A percentile compares a stretch with the other conserved stretches of the same genome.
Conservation (phyloP, 2,113 vertebrate genomes). For the Ammodytes marinus region DNA sequence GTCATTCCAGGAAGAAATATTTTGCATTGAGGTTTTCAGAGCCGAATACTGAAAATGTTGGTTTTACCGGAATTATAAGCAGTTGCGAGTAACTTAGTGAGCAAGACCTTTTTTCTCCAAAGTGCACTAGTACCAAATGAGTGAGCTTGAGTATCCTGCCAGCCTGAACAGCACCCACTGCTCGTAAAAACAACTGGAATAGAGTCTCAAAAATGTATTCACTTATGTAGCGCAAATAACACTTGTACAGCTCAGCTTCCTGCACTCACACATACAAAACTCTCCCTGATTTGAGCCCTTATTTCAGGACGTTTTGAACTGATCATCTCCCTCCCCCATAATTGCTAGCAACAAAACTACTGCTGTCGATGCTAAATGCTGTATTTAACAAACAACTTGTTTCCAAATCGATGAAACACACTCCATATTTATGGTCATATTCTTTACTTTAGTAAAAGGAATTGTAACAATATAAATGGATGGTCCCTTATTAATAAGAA, state of each 20-base stretch:
- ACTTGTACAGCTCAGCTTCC: not conserved
- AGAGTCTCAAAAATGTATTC: too few species aligned
- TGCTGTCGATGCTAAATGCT: constrained; percentile 1
- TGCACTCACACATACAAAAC: not conserved
- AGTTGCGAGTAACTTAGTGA: not conserved
- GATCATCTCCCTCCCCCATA: constrained; percentile 55
- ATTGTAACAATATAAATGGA: constrained; percentile 1
- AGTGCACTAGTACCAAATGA: constrained; percentile 52
- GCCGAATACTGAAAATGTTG: not conserved
- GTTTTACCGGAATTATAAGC: not conserved
- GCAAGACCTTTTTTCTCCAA: constrained; percentile 10
- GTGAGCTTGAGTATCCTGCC: constrained; percentile 16
- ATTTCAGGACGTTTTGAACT: constrained; percentile 27
- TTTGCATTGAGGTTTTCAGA: constrained; percentile 10
- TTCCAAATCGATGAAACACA: constrained; percentile 33
- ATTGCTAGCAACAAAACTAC: constrained; percentile 15
- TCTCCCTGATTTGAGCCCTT: constrained; percentile 44
- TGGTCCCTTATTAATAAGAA: constrained; percentile 17
- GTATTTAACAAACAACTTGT: constrained; percentile 15
- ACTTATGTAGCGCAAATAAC: constrained; percentile 1
- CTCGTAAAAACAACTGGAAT: constrained; percentile 11
- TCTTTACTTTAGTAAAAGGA: constrained; percentile 1
- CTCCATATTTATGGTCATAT: not conserved
- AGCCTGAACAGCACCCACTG: constrained; percentile 2
- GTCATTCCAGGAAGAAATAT: constrained; percentile 5